Conservation (phyloP, 2,888 invertebrate species). For the Scaptomyza parva region DNA sequence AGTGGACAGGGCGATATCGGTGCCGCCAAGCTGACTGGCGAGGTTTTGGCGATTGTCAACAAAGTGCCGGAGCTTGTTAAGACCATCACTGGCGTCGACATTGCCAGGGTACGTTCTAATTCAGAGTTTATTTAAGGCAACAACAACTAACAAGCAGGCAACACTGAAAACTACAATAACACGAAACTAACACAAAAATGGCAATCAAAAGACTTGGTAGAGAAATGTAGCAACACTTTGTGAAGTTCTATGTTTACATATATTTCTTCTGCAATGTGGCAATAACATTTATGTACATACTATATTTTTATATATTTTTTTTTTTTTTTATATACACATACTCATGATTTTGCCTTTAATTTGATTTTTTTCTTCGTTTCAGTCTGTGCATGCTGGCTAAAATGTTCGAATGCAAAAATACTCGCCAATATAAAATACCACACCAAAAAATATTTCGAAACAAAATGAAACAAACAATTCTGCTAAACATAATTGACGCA, state of each 20-base stretch:
- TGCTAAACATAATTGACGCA: constrained; percentile 41
- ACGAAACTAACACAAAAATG: constrained; percentile 66
- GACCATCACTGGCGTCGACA: constrained; percentile 96
- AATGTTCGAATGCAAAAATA: constrained; percentile 61
- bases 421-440: constrained; percentile 44
- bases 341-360: constrained; percentile 60
- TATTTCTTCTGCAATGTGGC: constrained; percentile 38
- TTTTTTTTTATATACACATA: constrained; percentile 18
- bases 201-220: constrained; percentile 83
- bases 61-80: constrained; percentile 96
- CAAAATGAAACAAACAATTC: constrained; percentile 41
- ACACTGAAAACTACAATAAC: constrained; percentile 5
- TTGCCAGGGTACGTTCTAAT: constrained; percentile 90
- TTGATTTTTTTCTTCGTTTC: constrained; percentile 82
- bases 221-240: constrained; percentile 60
- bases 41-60: constrained; percentile 96
- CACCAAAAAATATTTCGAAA: constrained; percentile 28
- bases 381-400: constrained; percentile 85
- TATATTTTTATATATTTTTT: constrained; percentile 26
- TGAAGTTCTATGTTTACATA: constrained; percentile 49
- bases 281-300: constrained; percentile 37
- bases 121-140: constrained; percentile 84
- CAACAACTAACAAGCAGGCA: neutral
- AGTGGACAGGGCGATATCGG: constrained; percentile 96
- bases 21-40: constrained; percentile 96